Evolutionary conservation across 2,113 vertebrate species (phyloP).

Genomic region (Notarius quadriscutis): DNA sequence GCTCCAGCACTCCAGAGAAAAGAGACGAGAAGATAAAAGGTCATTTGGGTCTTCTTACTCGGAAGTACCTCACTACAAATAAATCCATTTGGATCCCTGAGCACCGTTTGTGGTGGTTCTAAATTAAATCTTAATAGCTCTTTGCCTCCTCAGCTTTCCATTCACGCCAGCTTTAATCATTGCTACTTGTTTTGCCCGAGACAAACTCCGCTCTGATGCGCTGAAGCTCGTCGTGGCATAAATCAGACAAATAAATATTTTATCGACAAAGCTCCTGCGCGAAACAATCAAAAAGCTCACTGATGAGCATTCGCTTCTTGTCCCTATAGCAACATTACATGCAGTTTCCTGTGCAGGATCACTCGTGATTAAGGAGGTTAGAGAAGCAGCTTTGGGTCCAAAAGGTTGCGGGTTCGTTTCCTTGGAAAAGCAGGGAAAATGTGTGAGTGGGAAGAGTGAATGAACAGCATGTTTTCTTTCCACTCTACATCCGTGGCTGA

Average conservation of each 20-base stretch:
- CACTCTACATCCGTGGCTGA: no score
- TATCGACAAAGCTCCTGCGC: background rate
- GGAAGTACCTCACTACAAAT: slow-evolving; percentile 58
- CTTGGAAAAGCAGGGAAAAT: no score
- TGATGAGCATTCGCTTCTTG: background rate
- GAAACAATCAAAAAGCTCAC: no score
- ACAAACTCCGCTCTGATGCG: background rate
- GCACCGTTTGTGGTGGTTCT: slow-evolving; percentile 57
- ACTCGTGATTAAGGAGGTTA: background rate
- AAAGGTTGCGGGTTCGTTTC: no score
- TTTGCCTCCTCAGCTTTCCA: background rate
- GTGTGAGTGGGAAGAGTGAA: no score
- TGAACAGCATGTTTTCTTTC: no score
- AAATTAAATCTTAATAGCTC: slow-evolving; percentile 58
- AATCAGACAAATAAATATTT: slow-evolving; percentile 12
- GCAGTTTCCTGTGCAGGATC: background rate
- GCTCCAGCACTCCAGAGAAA: slow-evolving; percentile 6
- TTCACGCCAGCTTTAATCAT: slow-evolving; percentile 42
- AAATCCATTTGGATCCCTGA: slow-evolving; percentile 41
- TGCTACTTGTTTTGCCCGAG: background rate
- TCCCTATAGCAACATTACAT: background rate
- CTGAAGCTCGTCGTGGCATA: background rate
- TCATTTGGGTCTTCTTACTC: slow-evolving; percentile 54
- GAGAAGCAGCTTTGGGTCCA: no score
- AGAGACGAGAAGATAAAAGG: slow-evolving; percentile 34